A percentile compares a stretch with the other conserved stretches of the same genome.
These are phyloP conservation scores for Sesia bembeciformis DNA, from an alignment of 2,888 invertebrate species.

Conservation along the genomic window DNA sequence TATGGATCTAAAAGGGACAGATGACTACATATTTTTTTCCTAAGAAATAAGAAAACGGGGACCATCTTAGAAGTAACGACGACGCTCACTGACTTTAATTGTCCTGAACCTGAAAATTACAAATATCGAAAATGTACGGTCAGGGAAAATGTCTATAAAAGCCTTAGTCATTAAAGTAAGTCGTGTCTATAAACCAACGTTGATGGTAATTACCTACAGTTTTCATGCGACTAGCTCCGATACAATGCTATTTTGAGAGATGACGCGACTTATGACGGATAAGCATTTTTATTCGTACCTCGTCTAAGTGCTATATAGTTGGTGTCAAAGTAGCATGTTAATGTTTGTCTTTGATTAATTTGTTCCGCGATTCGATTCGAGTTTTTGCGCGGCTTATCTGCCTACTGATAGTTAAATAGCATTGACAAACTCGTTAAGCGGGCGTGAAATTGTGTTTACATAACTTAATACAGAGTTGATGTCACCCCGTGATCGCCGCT, in stretches of 20 bases:
- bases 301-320: constrained; percentile 14
- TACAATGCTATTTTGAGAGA: constrained; percentile 26
- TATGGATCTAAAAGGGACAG: no score
- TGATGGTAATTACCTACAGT: not conserved
- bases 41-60: no score
- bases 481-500: not conserved
- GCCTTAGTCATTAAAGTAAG: no score
- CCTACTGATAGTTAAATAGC: not conserved
- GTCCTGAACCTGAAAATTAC: no score
- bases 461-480: not conserved
- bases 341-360: constrained; percentile 3
- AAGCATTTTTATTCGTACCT: constrained; percentile 26
- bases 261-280: constrained; percentile 31
- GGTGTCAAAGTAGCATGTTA: constrained; percentile 6
- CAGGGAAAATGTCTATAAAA: no score
- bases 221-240: not conserved
- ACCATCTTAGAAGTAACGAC: no score
- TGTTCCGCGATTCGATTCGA: not conserved
- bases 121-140: no score
- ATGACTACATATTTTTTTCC: no score
- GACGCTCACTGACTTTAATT: no score
- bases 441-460: not conserved
- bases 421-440: not conserved
- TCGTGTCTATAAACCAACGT: not conserved
- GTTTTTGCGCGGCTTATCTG: not conserved